These are phyloP conservation scores for Eidolon dupreanum DNA, from an alignment of 2,797 vertebrate species.

Conservation along the genomic window DNA sequence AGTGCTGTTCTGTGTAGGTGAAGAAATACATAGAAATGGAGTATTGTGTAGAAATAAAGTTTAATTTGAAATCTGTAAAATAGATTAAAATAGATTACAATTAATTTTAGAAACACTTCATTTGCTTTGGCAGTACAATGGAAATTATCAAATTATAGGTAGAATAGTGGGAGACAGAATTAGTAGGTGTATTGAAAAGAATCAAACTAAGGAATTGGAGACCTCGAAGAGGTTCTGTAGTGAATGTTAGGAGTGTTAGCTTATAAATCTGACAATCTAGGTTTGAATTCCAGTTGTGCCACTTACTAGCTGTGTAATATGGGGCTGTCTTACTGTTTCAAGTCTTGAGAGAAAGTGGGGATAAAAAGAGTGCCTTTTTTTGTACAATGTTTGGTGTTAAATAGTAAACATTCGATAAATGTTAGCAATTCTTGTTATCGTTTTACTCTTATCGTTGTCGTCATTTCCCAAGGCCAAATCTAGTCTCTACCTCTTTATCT, in stretches of 20 bases:
- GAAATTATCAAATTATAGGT: slow-evolving; percentile 22
- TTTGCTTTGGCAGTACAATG: background rate
- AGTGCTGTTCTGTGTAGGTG: background rate
- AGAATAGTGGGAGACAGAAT: background rate
- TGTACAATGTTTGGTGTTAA: background rate
- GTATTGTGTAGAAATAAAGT: background rate
- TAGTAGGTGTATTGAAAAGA: background rate
- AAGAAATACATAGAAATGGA: background rate
- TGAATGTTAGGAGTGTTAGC: background rate
- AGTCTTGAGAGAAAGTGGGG: background rate
- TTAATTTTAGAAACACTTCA: slow-evolving; percentile 33
- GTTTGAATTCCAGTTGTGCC: slow-evolving; percentile 22
- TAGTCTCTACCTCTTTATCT: background rate
- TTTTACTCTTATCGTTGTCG: background rate
- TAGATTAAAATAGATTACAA: background rate
- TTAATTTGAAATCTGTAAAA: slow-evolving; percentile 2
- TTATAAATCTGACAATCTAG: background rate
- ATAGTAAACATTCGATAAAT: background rate
- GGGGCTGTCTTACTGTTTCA: background rate
- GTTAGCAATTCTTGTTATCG: background rate
- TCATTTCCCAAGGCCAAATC: background rate
- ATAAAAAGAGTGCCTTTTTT: background rate
- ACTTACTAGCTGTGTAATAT: background rate
- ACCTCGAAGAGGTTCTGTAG: background rate
- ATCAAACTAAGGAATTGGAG: background rate